Conservation (phyloP, 2,797 vertebrate genomes). For the Pogonophryne albipinna region DNA sequence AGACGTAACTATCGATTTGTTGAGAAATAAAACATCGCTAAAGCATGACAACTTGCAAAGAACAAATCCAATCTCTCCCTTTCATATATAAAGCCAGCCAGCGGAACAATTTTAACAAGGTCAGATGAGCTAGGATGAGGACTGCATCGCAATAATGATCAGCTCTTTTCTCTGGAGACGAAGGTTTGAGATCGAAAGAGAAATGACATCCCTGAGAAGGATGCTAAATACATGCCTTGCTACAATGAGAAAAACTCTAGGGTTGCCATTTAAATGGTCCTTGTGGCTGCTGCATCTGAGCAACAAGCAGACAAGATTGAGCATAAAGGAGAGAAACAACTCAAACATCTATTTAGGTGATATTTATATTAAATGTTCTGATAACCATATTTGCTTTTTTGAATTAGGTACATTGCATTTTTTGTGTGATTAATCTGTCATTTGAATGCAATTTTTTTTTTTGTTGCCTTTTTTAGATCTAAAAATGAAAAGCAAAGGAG, state of each 20-base stretch:
- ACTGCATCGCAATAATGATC: constrained; percentile 37
- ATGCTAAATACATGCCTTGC: constrained; percentile 44
- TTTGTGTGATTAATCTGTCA: not conserved
- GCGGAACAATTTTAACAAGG: constrained; percentile 13
- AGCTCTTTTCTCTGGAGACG: constrained; percentile 34
- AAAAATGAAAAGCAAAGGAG: no score
- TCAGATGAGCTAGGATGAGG: constrained; percentile 34
- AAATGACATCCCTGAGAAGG: constrained; percentile 49
- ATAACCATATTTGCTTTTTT: not conserved
- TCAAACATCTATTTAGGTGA: not conserved
- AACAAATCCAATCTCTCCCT: constrained; percentile 5
- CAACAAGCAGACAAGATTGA: not conserved
- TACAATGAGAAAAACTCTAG: constrained; percentile 7
- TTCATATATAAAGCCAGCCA: constrained; percentile 2
- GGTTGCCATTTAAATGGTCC: not conserved
- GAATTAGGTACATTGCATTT: not conserved
- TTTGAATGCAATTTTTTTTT: no score
- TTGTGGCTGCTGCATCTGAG: constrained; percentile 8
- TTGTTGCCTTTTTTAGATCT: no score
- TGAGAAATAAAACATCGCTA: not conserved
- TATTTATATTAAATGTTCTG: not conserved
- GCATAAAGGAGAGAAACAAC: not conserved
- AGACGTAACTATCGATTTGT: not conserved
- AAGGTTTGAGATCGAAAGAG: constrained; percentile 44
- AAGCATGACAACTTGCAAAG: constrained; percentile 14